Conservation (phyloP, 2,888 invertebrate genomes). For the Callinectes sapidus region DNA sequence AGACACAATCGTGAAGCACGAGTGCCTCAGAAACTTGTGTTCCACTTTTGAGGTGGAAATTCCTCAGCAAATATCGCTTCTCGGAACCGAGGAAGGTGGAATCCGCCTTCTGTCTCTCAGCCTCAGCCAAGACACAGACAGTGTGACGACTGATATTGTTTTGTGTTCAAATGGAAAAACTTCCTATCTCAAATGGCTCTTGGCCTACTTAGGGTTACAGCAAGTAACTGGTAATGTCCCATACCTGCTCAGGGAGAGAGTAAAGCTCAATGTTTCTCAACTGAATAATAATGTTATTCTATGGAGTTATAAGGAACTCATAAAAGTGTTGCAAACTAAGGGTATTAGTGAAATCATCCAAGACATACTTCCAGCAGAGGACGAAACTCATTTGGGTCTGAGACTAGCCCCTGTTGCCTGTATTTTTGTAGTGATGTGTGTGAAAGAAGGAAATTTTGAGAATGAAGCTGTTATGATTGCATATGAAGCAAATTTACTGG, state of each 20-base stretch:
- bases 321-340: background rate
- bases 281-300: background rate
- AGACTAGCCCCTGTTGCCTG: background rate
- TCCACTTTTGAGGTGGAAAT: background rate
- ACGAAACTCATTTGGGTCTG: background rate
- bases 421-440: constrained; percentile 7
- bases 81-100: background rate
- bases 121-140: background rate
- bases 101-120: background rate
- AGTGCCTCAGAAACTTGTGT: constrained; percentile 23
- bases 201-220: constrained; percentile 39
- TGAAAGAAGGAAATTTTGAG: background rate
- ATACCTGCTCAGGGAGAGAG: background rate
- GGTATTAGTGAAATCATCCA: background rate
- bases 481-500: background rate
- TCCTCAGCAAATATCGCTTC: background rate
- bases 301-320: constrained; percentile 14
- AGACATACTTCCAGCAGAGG: background rate
- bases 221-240: constrained; percentile 27
- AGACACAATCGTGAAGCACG: background rate
- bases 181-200: constrained; percentile 38
- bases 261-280: background rate
- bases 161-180: background rate
- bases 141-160: background rate
- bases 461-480: background rate